Conservation (phyloP, 2,888 invertebrate genomes). For the Cephus nigrinus region DNA sequence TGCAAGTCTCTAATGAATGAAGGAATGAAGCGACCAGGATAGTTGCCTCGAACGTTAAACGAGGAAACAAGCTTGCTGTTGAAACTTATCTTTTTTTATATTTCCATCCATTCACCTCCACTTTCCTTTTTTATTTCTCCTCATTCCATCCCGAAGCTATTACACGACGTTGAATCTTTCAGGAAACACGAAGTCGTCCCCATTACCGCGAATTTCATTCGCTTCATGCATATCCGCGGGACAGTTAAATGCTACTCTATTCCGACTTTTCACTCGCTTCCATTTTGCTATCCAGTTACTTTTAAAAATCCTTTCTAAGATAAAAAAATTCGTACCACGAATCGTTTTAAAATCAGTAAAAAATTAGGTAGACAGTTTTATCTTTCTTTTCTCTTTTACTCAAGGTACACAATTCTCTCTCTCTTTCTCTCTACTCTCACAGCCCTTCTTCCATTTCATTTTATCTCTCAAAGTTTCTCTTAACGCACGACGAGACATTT, state of each 20-base stretch:
- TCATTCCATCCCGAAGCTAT: not conserved
- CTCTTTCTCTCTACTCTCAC: not conserved
- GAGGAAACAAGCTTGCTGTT: not conserved
- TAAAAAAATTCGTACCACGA: not conserved
- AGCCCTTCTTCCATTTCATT: not conserved
- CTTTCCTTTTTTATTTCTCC: not conserved
- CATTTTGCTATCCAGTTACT: not conserved
- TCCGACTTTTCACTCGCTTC: not conserved
- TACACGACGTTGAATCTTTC: not conserved
- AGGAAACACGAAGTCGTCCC: not conserved
- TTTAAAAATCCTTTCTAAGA: not conserved
- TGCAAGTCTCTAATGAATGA: constrained; percentile 49
- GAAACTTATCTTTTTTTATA: not conserved
- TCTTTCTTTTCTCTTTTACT: not conserved
- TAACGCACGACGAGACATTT: not conserved
- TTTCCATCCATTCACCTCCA: not conserved
- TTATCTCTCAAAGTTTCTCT: not conserved
- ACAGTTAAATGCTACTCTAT: not conserved
- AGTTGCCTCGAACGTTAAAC: not conserved
- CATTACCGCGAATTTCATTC: not conserved
- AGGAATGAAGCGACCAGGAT: constrained; percentile 39
- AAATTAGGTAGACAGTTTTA: not conserved
- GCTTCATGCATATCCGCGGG: not conserved
- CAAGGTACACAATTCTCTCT: not conserved
- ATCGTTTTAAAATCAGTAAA: not conserved